These are phyloP conservation scores for Odontesthes bonariensis DNA, from an alignment of 2,113 vertebrate species.

Conservation along the genomic window DNA sequence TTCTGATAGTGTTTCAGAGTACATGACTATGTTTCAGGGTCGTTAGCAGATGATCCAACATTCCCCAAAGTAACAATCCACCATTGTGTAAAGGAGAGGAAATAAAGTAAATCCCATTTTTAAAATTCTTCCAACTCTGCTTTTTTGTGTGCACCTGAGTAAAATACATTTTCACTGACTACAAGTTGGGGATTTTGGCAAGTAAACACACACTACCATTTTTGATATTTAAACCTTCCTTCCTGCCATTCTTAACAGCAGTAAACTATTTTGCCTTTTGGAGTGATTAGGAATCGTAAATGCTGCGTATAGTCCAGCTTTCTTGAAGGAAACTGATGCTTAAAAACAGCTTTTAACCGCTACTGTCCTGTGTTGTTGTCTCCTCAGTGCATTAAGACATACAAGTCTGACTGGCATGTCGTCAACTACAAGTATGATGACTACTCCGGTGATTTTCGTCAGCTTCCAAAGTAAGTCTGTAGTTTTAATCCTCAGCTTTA, in stretches of 20 bases:
- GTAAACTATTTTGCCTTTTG: background rate
- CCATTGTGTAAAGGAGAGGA: background rate
- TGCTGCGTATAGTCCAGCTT: background rate
- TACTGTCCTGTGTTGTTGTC: constrained; percentile 25
- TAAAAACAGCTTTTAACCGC: background rate
- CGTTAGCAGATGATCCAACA: background rate
- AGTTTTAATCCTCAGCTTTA: background rate
- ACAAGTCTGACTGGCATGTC: constrained; percentile 97
- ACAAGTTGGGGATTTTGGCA: background rate
- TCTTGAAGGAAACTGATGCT: background rate
- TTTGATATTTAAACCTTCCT: background rate
- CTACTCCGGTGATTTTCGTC: constrained; percentile 96
- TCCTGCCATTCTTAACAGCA: background rate
- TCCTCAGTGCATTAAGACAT: constrained; percentile 97
- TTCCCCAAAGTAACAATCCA: background rate
- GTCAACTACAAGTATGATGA: constrained; percentile 98
- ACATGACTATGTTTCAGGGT: background rate
- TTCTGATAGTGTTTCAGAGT: background rate
- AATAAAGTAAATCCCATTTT: background rate
- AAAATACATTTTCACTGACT: background rate
- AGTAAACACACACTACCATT: background rate
- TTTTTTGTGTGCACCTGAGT: background rate
- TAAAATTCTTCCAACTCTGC: background rate
- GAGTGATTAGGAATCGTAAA: background rate
- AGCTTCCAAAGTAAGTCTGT: constrained; percentile 91